Evolutionary conservation across 2,888 invertebrate genomes (phyloP).

Genomic region (Rhopalosiphum nymphaeae): DNA sequence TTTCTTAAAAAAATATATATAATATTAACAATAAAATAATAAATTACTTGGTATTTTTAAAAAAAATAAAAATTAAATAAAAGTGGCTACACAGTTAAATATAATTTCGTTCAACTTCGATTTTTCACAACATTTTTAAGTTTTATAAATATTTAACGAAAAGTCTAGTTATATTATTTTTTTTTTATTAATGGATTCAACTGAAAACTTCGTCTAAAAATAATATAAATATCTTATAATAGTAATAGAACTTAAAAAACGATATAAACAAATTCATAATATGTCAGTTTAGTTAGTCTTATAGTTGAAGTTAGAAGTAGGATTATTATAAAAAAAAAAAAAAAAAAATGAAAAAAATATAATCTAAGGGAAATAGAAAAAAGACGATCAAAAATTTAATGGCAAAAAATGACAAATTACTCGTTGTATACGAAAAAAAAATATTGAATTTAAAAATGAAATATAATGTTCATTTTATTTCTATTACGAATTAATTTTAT

Average conservation of each 20-base stretch:
- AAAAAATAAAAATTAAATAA: neutral
- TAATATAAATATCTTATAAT: neutral
- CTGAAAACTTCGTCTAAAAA: neutral
- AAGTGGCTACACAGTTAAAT: neutral
- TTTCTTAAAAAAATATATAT: no score
- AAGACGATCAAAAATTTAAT: conserved; percentile 19
- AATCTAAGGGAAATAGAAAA: neutral
- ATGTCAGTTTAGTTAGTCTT: neutral
- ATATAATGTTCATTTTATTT: neutral
- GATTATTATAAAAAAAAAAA: neutral
- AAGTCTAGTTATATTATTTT: neutral
- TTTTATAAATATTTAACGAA: neutral
- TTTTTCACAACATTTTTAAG: neutral
- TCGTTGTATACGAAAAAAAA: neutral
- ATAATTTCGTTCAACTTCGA: neutral
- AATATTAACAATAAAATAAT: neutral
- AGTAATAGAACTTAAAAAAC: neutral
- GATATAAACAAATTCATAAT: neutral
- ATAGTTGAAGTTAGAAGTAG: neutral
- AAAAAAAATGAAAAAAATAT: conserved; percentile 35
- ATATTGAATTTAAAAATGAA: neutral
- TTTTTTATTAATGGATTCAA: neutral
- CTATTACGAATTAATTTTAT: neutral
- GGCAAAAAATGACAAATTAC: conserved; percentile 4
- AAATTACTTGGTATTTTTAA: neutral